Evolutionary conservation across 2,888 invertebrate species (phyloP).

Genomic region (Sipunculus nudus): DNA sequence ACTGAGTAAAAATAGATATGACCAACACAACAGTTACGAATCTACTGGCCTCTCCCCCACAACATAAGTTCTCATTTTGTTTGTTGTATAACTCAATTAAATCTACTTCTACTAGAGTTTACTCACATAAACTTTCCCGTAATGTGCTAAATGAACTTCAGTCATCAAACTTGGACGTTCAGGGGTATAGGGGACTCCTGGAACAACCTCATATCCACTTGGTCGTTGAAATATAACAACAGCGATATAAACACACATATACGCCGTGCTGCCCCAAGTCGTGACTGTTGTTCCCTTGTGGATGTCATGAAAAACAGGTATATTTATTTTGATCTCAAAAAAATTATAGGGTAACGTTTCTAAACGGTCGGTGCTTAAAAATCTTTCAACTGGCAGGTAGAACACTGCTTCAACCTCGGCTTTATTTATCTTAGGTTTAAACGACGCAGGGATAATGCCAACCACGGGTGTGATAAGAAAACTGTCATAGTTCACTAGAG

Average conservation of each 20-base stretch:
- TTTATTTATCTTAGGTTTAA: conserved; percentile 49
- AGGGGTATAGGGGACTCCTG: no score
- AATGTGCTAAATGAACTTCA: no score
- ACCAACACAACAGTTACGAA: no score
- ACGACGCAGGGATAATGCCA: conserved; percentile 48
- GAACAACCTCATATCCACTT: no score
- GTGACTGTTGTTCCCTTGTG: conserved; percentile 38
- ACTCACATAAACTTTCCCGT: no score
- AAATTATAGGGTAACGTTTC: neutral
- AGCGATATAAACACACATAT: conserved; percentile 45
- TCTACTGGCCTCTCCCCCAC: no score
- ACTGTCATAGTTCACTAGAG: conserved; percentile 43
- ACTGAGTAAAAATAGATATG: no score
- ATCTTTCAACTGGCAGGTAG: conserved; percentile 51
- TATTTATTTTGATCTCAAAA: conserved; percentile 11
- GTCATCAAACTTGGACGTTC: no score
- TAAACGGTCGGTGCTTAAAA: conserved; percentile 37
- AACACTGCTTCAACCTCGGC: conserved; percentile 57
- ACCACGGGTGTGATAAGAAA: conserved; percentile 54
- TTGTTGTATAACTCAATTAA: no score
- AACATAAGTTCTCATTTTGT: no score
- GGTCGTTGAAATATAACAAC: conserved; percentile 35
- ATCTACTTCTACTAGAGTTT: no score
- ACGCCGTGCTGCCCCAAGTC: conserved; percentile 55
- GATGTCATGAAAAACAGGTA: conserved; percentile 45